phyloP scores from a whole-genome alignment of 2,113 vertebrate species.

The Phaethon lepturus region DNA sequence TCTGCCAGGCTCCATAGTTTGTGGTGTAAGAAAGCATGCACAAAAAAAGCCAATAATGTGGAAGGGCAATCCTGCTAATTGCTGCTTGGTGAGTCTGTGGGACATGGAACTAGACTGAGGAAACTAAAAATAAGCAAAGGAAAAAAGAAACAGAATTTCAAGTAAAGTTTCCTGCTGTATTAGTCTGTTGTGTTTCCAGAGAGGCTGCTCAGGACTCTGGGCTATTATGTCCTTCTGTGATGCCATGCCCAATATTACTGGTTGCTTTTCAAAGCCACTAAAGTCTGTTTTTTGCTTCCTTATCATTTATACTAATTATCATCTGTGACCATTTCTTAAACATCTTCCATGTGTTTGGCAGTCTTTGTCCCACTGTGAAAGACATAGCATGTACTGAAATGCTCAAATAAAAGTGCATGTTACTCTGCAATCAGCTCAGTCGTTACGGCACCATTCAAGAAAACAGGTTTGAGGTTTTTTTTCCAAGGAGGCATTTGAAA shows the following conservation, averaged over 20 bases:
- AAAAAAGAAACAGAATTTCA: background rate
- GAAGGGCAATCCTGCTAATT: background rate
- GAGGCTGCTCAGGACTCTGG: background rate
- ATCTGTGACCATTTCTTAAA: constrained; percentile 1
- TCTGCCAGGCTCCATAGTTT: background rate
- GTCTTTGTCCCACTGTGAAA: background rate
- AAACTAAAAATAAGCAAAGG: background rate
- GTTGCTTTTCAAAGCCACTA: background rate
- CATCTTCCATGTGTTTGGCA: background rate
- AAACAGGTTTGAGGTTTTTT: background rate
- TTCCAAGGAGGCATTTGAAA: background rate
- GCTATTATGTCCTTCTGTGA: background rate
- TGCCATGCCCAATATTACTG: background rate
- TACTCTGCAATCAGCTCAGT: background rate
- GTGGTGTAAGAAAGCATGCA: background rate
- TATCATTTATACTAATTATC: background rate
- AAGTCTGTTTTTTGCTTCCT: background rate
- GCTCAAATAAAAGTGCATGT: background rate
- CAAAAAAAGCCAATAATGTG: background rate
- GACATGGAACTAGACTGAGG: background rate
- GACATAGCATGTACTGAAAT: background rate
- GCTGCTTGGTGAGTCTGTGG: background rate
- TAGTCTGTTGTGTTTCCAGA: background rate
- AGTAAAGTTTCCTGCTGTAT: background rate
- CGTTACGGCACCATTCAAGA: background rate